Base-by-base conservation (phyloP, 2,888 invertebrate species). In the Drosophila histrio region DNA sequence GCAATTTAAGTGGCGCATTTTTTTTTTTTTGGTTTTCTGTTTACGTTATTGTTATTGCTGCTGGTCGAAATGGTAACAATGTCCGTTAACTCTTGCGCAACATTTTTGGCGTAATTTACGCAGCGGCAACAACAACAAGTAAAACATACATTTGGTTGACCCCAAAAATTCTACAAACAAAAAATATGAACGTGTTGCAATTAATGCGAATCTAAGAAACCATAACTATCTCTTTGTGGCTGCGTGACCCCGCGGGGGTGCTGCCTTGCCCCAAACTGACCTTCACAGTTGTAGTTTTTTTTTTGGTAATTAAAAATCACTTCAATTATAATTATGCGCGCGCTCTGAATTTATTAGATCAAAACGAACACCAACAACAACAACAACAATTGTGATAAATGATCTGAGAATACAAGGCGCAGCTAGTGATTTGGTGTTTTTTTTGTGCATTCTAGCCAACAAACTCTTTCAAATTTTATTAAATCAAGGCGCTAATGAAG, bases 221-320 rank as follows among this genome's bases (percentile, higher is more conserved):
- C 61, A 63, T 59, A 47, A 62, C 60, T 53, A 63, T 64, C 61
- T 50, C 58, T 53, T 57, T 65, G 46, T 56, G 46, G 5, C 24
- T 36, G 53, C 19, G 21, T 41, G 38, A 8, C 44, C 32, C 57
- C 53, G 49, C 52, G 44, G 61, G 68, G 46, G 17, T 32, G 34
- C 36, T 44, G 58, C 58, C 73, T 41, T 68, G 72, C 62, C 66
- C 66, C 59, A 54, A 56, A 38, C 43, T 67, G 62, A 77, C 77
- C 77, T 77, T 77, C 82, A 64, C 46, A 58, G 47, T 47, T 30
- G 53, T 53, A 39, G 53, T 39, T 54, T 72, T 66, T 76, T 86
- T n/a, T n/a, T n/a, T n/a, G n/a, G n/a, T n/a, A 82, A 82, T 82
- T 82, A 82, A 83, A 86, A 83, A 44, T 49, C 78, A 59, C 78